phyloP scores from a whole-genome alignment of 2,113 vertebrate genomes.

The Leuciscus idus region DNA sequence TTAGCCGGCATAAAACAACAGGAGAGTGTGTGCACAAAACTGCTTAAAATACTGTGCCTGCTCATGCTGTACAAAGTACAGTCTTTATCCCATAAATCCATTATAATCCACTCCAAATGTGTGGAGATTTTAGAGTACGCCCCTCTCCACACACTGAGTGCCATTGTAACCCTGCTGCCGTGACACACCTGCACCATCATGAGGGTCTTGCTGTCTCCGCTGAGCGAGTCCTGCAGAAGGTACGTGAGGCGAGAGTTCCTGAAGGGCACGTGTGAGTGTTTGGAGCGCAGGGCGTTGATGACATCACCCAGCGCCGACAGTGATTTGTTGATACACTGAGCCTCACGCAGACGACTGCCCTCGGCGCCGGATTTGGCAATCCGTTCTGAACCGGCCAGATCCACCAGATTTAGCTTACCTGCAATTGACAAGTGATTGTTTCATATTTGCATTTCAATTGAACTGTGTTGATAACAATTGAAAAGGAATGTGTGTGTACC shows the following conservation, averaged over 20 bases:
- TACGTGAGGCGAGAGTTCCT: constrained; percentile 98
- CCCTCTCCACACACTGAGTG: not conserved
- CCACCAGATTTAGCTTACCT: constrained; percentile 97
- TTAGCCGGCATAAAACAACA: not conserved
- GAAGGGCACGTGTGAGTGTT: constrained; percentile 92
- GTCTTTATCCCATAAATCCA: not conserved
- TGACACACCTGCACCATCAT: constrained; percentile 92
- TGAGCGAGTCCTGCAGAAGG: constrained; percentile 95
- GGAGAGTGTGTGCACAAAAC: not conserved
- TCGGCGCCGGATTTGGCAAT: constrained; percentile 91
- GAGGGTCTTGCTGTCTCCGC: constrained; percentile 94
- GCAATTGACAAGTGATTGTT: not conserved
- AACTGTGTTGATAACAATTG: not conserved
- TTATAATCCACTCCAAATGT: not conserved
- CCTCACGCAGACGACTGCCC: constrained; percentile 89
- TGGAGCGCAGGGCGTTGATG: constrained; percentile 89
- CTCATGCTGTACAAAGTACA: constrained; percentile 10
- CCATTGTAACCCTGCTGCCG: not conserved
- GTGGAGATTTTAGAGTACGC: constrained; percentile 1
- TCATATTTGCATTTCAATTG: not conserved
- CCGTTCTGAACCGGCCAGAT: constrained; percentile 92
- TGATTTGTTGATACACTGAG: constrained; percentile 96
- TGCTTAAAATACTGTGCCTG: constrained; percentile 1
- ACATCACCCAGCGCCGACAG: constrained; percentile 91
- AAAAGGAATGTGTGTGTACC: constrained; percentile 68